Conservation (phyloP, 2,797 vertebrate species). For the Lacerta agilis region DNA sequence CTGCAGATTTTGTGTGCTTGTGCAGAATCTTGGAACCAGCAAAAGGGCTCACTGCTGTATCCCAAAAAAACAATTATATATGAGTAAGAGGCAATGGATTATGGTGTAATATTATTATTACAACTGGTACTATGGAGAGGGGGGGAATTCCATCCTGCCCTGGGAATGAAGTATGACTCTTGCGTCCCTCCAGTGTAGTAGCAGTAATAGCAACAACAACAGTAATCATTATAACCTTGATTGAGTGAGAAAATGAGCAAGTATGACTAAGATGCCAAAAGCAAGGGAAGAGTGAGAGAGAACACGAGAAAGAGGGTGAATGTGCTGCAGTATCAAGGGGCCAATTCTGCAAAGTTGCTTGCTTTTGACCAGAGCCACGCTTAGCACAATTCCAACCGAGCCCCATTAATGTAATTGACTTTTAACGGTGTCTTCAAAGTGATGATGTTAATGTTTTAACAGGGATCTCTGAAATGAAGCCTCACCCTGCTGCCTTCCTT, state of each 20-base stretch:
- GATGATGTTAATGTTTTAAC: conserved; percentile 61
- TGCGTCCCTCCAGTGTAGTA: rapidly evolving
- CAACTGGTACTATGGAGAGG: neutral
- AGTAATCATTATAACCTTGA: too few species aligned
- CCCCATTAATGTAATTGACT: conserved; percentile 71
- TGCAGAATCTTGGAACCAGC: too few species aligned
- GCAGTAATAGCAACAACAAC: neutral
- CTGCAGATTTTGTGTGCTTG: neutral
- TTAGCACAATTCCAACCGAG: conserved; percentile 61
- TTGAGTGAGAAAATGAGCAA: neutral
- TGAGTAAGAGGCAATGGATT: neutral
- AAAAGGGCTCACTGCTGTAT: too few species aligned
- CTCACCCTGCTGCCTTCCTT: conserved; percentile 44
- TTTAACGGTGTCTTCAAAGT: conserved; percentile 66
- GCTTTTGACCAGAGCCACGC: conserved; percentile 44
- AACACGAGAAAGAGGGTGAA: neutral
- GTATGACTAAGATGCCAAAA: neutral
- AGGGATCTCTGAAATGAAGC: conserved; percentile 57
- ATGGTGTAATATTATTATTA: too few species aligned
- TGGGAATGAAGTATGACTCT: neutral
- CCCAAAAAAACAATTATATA: neutral
- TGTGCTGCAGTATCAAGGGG: conserved; percentile 37
- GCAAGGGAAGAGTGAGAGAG: neutral
- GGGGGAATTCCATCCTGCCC: neutral
- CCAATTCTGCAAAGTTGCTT: conserved; percentile 59